A percentile compares a stretch with the other conserved stretches of the same genome.
Evolutionary conservation across 2,113 vertebrate species (phyloP).

Genomic region (Thalassarche chlororhynchos): DNA sequence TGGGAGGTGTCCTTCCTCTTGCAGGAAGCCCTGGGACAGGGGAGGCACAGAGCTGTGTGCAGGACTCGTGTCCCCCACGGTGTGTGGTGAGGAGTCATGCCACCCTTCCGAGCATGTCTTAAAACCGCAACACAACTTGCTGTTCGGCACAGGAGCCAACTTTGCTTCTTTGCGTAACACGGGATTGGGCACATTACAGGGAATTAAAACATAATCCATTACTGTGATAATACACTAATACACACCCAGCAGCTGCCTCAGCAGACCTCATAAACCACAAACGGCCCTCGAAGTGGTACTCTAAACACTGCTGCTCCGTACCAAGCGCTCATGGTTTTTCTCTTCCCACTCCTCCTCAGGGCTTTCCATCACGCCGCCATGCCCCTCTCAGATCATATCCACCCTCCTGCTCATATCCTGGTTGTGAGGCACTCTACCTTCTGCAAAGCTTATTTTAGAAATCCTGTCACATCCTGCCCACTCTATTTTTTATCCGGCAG

Average conservation of each 20-base stretch:
- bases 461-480: slow-evolving; percentile 49
- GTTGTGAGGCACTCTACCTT: slow-evolving; percentile 24
- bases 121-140: neutral
- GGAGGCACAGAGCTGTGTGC: neutral
- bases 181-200: neutral
- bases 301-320: neutral
- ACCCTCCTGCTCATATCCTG: slow-evolving; percentile 35
- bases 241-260: neutral
- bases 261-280: slow-evolving; percentile 36
- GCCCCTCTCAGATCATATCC: neutral
- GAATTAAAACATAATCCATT: slow-evolving; percentile 35
- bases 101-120: neutral
- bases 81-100: neutral
- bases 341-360: neutral
- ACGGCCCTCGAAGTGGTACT: neutral
- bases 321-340: neutral
- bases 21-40: neutral
- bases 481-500: slow-evolving; percentile 30
- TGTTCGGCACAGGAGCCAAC: neutral
- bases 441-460: slow-evolving; percentile 49
- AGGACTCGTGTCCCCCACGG: fast-evolving
- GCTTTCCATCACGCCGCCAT: fast-evolving
- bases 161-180: neutral
- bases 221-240: slow-evolving; percentile 4
- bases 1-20: neutral